phyloP scores from a whole-genome alignment of 92 coral and sea anemone species.

The Bergia sp. region DNA sequence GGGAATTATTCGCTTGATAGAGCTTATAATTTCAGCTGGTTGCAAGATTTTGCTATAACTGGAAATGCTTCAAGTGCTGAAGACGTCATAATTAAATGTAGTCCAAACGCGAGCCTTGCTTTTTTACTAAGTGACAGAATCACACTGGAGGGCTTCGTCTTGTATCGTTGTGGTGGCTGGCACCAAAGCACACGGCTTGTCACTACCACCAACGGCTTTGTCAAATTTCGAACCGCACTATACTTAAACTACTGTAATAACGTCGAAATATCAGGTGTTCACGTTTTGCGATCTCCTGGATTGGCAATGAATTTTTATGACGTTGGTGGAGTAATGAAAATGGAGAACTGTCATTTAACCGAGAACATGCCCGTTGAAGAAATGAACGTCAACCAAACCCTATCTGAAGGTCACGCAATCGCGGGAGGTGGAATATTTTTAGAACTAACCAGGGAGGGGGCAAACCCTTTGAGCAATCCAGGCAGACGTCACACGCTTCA shows the following conservation, averaged over 20 bases:
- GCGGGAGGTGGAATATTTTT: slow-evolving; percentile 83
- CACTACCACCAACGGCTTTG: slow-evolving; percentile 19
- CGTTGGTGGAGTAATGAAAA: slow-evolving; percentile 43
- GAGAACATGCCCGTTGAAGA: slow-evolving; percentile 46
- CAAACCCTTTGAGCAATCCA: slow-evolving; percentile 57
- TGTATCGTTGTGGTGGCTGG: slow-evolving; percentile 80
- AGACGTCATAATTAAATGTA: slow-evolving; percentile 57
- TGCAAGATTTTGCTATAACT: slow-evolving; percentile 61
- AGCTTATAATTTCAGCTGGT: slow-evolving; percentile 53
- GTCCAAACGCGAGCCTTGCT: slow-evolving; percentile 67
- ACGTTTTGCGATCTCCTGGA: slow-evolving; percentile 58
- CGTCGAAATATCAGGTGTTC: slow-evolving; percentile 51
- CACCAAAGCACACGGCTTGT: slow-evolving; percentile 50
- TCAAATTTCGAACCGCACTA: slow-evolving; percentile 65
- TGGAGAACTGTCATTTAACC: slow-evolving; percentile 41
- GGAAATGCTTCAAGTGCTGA: slow-evolving; percentile 53
- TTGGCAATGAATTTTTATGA: slow-evolving; percentile 46
- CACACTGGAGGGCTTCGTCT: slow-evolving; percentile 54
- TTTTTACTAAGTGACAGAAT: slow-evolving; percentile 68
- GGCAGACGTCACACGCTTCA: slow-evolving; percentile 54
- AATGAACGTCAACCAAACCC: background rate
- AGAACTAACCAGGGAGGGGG: slow-evolving; percentile 59
- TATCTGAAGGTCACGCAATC: slow-evolving; percentile 31
- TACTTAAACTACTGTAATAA: slow-evolving; percentile 77
- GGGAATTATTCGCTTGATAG: slow-evolving; percentile 67